phyloP scores from a whole-genome alignment of 2,113 vertebrate genomes.

The Otolemur garnettii region DNA sequence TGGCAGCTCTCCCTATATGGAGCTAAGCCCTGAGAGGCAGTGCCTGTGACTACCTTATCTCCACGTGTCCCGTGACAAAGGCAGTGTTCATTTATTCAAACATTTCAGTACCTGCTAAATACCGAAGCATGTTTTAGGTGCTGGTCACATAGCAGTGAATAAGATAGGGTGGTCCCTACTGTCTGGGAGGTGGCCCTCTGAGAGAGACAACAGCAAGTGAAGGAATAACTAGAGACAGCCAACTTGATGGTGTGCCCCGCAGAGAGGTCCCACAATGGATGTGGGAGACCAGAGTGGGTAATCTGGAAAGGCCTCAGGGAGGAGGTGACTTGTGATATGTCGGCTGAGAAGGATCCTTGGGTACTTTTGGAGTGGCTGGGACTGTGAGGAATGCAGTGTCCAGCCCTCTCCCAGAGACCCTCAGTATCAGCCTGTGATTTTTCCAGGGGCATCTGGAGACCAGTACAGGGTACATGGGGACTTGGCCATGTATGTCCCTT shows the following conservation, averaged over 20 bases:
- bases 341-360: no score
- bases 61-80: neutral
- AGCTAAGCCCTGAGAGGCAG: neutral
- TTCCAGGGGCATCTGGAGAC: neutral
- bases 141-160: neutral
- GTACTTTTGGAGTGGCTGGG: neutral
- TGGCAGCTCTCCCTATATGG: neutral
- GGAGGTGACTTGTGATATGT: neutral
- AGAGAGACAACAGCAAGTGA: neutral
- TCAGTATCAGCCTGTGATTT: fast-evolving
- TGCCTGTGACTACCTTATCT: neutral
- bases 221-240: neutral
- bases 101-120: neutral
- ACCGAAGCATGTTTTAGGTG: neutral
- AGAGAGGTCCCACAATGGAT: neutral
- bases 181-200: neutral
- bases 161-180: neutral
- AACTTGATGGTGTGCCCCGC: fast-evolving
- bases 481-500: neutral
- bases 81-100: neutral
- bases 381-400: neutral
- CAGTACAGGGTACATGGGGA: neutral
- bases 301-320: neutral
- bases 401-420: neutral
- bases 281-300: neutral